These are phyloP conservation scores for Strigamia crassipes DNA, from an alignment of 2,888 invertebrate species.

Conservation along the genomic window DNA sequence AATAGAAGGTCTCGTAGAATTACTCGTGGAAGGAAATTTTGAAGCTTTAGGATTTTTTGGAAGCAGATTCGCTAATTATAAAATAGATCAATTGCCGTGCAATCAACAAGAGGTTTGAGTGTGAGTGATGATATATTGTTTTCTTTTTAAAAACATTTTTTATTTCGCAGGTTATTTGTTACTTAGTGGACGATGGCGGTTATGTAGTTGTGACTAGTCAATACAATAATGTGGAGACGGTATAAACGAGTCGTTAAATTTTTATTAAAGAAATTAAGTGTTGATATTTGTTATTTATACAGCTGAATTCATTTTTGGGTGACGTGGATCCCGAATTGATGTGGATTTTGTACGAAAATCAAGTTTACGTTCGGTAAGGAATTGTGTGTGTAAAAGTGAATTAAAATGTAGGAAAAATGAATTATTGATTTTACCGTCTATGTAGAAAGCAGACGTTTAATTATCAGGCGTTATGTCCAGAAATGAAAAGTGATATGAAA, in stretches of 20 bases:
- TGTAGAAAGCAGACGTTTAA: not conserved
- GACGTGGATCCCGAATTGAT: constrained; percentile 57
- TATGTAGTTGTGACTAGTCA: constrained; percentile 58
- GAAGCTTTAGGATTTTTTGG: not conserved
- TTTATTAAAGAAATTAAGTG: not conserved
- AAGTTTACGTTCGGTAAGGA: not conserved
- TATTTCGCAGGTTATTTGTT: constrained; percentile 53
- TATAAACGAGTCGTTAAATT: not conserved
- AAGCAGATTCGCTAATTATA: not conserved
- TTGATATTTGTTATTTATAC: not conserved
- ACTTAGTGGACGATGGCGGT: constrained; percentile 59
- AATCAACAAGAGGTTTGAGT: not conserved
- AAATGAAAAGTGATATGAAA: not conserved
- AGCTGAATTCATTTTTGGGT: constrained; percentile 58
- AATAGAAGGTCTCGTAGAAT: not conserved
- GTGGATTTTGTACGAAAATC: constrained; percentile 48
- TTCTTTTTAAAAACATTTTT: not conserved
- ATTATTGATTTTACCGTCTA: not conserved
- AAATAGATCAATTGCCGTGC: not conserved
- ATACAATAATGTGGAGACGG: constrained; percentile 50
- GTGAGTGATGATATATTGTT: too few species aligned
- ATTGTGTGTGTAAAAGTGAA: too few species aligned
- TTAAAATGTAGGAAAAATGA: not conserved
- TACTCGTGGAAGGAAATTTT: constrained; percentile 13
- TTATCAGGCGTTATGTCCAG: constrained; percentile 5